phyloP scores from a whole-genome alignment of 2,113 vertebrate genomes.

The Dasypus novemcinctus region DNA sequence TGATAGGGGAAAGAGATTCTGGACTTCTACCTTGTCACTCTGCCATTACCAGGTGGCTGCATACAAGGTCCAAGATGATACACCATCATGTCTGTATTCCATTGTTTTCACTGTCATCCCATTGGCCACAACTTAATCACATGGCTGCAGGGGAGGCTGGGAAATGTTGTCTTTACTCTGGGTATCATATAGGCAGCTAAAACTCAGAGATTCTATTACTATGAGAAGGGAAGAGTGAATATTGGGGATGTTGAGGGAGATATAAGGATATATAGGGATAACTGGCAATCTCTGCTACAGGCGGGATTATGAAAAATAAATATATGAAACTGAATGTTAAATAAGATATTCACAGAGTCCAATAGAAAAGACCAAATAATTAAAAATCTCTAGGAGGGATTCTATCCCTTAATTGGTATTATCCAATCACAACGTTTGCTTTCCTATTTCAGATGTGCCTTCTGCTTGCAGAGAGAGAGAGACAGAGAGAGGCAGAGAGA shows the following conservation, averaged over 20 bases:
- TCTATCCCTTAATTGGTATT: background rate
- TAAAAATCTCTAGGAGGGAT: background rate
- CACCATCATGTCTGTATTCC: background rate
- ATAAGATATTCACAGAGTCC: background rate
- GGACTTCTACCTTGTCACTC: background rate
- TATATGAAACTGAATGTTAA: background rate
- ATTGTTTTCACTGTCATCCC: background rate
- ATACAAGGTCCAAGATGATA: background rate
- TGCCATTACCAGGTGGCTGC: background rate
- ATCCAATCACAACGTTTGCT: background rate
- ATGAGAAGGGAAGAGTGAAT: background rate
- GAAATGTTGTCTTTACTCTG: background rate
- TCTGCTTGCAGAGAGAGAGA: background rate
- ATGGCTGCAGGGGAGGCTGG: background rate
- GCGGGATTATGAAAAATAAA: background rate
- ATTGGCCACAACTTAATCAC: background rate
- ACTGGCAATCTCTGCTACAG: background rate
- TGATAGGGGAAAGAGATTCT: too few species aligned
- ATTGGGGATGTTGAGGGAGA: too few species aligned
- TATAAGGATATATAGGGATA: background rate
- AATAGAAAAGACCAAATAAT: background rate
- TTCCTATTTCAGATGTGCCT: background rate
- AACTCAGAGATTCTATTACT: background rate
- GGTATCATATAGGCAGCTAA: background rate
- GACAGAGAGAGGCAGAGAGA: too few species aligned